Base-by-base conservation (phyloP, 2,113 vertebrate genomes). In the Brachypodius melanocephalos region DNA sequence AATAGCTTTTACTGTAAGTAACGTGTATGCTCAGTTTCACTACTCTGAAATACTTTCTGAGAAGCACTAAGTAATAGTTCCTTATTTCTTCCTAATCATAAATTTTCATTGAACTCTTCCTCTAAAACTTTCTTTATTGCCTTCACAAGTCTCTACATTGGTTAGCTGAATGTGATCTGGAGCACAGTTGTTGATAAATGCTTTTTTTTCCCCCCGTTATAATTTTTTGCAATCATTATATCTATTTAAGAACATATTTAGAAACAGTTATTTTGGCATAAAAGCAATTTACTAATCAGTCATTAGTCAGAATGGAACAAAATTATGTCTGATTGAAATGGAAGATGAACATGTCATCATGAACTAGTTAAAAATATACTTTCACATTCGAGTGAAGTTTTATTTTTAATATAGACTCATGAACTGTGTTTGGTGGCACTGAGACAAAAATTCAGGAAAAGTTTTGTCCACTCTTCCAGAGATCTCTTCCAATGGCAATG, bases 281-380 rank as follows among this genome's bases (percentile, higher is more conserved):
- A 96, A 95, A 85, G 82, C 90, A 88, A 73, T 80, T 95, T 48
- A 59, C 90, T 95, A 96, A 97, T 95, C 85, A 96, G 79, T 88
- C 85, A 89, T 94, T 92, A 95, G 58, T 85, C 73, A 73, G 40
- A 38, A 79, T 51, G 55, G 87, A 90, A 55, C 24, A 71, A 93
- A 96, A 93, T 85, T 93, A 91, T 42, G 13, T 90, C 83, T 96
- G 69, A 94, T 96, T 96, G 85, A 90, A 94, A 96, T 83, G 28
- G 21, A 62, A 91, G 85, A 91, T 92, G 73, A 95, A 85, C 18
- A 2, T 89, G 67, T 54, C 85, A 81, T 87, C 48, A 32, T 77
- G 63, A 93, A 90, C 67, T 67, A 57, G 85, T 90, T 89, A 90
- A 91, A 97, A 96, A 96, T 88, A 94, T 12, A 38, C 67, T 88